phyloP scores from a whole-genome alignment of 2,888 invertebrate species.

The Cephus spinipes region DNA sequence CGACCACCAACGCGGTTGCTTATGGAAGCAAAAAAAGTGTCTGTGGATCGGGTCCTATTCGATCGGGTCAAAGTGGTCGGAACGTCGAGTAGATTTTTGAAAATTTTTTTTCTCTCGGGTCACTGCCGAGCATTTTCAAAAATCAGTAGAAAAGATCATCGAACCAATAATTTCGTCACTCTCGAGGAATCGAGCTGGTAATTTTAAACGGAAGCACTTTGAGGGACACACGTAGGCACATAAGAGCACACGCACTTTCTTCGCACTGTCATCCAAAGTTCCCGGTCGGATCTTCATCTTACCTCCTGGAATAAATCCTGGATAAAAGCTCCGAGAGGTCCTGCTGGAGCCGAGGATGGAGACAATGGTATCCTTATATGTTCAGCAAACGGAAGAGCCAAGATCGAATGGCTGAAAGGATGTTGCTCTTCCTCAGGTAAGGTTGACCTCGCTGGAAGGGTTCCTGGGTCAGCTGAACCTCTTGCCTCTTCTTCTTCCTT shows the following conservation, averaged over 20 bases:
- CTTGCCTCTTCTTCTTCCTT: neutral
- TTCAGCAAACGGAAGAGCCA: neutral
- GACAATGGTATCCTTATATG: neutral
- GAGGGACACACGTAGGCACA: neutral
- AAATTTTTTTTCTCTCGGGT: neutral
- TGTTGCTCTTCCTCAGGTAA: neutral
- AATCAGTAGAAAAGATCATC: neutral
- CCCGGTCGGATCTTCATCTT: conserved; percentile 23
- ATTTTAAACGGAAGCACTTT: neutral
- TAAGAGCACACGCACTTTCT: neutral
- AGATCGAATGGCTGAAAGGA: neutral
- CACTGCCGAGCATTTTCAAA: neutral
- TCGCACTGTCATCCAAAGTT: neutral
- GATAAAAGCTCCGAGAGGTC: neutral
- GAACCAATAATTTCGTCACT: neutral
- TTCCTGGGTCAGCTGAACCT: neutral
- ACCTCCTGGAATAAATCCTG: conserved; percentile 11
- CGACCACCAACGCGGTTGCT: neutral
- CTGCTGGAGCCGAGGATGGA: neutral
- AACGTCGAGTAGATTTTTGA: neutral
- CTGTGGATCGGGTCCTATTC: neutral
- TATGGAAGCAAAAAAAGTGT: neutral
- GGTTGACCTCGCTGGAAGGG: neutral
- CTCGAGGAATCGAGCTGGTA: neutral
- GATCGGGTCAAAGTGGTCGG: neutral